phyloP scores from a whole-genome alignment of 2,797 vertebrate genomes.

The Allobates femoralis region DNA sequence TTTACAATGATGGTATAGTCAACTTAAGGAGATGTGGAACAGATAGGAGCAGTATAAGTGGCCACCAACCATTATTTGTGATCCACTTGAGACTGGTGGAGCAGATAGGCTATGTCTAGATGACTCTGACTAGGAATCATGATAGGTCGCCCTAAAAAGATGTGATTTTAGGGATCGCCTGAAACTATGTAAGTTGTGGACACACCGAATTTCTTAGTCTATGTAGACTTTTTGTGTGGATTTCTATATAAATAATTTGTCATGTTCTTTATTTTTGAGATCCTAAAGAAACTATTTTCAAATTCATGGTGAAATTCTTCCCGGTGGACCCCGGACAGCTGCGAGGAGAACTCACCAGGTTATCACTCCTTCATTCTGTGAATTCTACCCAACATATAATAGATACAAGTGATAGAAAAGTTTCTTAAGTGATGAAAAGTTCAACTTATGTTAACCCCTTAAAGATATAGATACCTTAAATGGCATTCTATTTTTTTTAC shows the following conservation, averaged over 20 bases:
- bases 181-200: too few species aligned
- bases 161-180: too few species aligned
- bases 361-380: constrained; percentile 32
- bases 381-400: background rate
- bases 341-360: constrained; percentile 92
- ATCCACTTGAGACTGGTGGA: too few species aligned
- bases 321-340: constrained; percentile 92
- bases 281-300: constrained; percentile 90
- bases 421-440: background rate
- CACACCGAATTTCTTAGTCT: too few species aligned
- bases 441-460: background rate
- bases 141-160: too few species aligned
- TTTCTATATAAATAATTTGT: background rate
- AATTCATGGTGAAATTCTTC: constrained; percentile 98
- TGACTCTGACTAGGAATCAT: too few species aligned
- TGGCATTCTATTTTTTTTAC: too few species aligned
- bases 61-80: too few species aligned
- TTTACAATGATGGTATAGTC: too few species aligned
- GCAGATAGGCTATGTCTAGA: too few species aligned
- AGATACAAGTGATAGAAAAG: background rate
- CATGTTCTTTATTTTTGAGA: constrained; percentile 77
- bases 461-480: background rate
- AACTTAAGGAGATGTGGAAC: too few species aligned
- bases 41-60: too few species aligned
- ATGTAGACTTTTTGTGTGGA: background rate